Percentiles rank a stretch among this genome's conserved stretches.
Evolutionary conservation across 2,888 invertebrate species (phyloP).

Genomic region (Cybosia mesomella): DNA sequence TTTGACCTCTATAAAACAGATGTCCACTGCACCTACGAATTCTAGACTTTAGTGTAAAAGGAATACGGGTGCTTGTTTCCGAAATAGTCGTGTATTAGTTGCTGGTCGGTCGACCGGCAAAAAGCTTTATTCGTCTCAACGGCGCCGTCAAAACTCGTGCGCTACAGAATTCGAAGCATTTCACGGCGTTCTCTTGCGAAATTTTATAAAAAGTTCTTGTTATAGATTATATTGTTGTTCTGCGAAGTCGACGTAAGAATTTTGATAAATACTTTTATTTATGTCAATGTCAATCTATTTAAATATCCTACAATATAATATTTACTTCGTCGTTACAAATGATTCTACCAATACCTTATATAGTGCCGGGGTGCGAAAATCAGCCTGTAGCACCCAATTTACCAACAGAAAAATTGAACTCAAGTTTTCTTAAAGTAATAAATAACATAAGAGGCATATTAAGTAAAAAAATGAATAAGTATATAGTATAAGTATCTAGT

Average conservation of each 20-base stretch:
- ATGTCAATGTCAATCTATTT: slow-evolving; percentile 39
- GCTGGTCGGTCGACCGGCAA: slow-evolving; percentile 41
- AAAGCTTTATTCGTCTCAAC: slow-evolving; percentile 48
- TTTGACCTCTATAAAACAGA: slow-evolving; percentile 47
- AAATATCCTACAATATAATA: slow-evolving; percentile 7
- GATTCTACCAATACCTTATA: too few relatives aligned
- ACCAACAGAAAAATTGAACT: too few relatives aligned
- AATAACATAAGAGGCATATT: too few relatives aligned
- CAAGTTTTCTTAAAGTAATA: too few relatives aligned
- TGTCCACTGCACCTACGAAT: slow-evolving; percentile 20
- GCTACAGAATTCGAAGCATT: slow-evolving; percentile 51
- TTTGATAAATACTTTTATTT: slow-evolving; percentile 22
- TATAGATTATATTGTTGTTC: slow-evolving; percentile 42
- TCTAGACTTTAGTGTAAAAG: slow-evolving; percentile 24
- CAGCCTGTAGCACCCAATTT: too few relatives aligned
- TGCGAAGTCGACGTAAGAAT: slow-evolving; percentile 31
- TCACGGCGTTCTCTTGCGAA: slow-evolving; percentile 54
- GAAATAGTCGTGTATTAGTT: slow-evolving; percentile 24
- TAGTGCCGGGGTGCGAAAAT: too few relatives aligned
- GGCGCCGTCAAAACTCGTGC: slow-evolving; percentile 53
- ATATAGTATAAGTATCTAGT: too few relatives aligned
- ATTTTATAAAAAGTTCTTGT: slow-evolving; percentile 40
- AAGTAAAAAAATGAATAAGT: too few relatives aligned
- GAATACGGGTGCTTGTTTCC: slow-evolving; percentile 27
- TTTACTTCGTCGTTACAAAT: too few relatives aligned